Evolutionary conservation across 2,888 invertebrate genomes (phyloP).

Genomic region (Andrena hattorfiana): DNA sequence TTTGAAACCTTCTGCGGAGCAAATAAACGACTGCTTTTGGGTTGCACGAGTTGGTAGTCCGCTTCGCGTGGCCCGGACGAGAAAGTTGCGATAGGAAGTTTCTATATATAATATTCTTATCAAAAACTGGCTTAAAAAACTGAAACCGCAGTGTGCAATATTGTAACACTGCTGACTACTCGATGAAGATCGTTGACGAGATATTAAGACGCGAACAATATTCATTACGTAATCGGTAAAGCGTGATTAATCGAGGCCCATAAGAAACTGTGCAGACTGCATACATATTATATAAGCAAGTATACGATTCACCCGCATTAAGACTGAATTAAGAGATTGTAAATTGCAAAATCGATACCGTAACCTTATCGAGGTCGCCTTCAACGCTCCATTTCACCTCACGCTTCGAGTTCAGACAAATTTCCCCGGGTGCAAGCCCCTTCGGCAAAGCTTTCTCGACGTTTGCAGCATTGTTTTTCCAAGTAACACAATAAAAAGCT

Average conservation of each 20-base stretch:
- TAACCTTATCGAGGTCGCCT: constrained; percentile 7
- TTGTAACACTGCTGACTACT: background rate
- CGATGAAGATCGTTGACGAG: background rate
- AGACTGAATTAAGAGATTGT: constrained; percentile 1
- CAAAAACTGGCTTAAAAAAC: background rate
- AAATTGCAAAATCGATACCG: constrained; percentile 12
- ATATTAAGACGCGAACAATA: background rate
- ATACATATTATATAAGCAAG: background rate
- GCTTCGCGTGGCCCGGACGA: background rate
- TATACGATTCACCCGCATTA: background rate
- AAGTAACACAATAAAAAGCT: background rate
- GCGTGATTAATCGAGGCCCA: background rate
- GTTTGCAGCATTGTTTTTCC: background rate
- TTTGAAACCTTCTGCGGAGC: too few relatives aligned
- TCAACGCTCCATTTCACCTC: background rate
- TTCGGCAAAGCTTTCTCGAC: background rate
- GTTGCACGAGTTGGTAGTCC: background rate
- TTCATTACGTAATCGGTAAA: background rate
- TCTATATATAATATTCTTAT: background rate
- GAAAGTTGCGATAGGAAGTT: background rate
- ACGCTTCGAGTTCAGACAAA: background rate
- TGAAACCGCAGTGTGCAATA: background rate
- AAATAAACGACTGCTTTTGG: background rate
- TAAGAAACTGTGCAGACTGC: background rate
- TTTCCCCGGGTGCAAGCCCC: background rate